Percentiles rank a stretch among this genome's conserved stretches.
phyloP scores from a whole-genome alignment of 2,113 vertebrate species.

The Ammodytes dubius region DNA sequence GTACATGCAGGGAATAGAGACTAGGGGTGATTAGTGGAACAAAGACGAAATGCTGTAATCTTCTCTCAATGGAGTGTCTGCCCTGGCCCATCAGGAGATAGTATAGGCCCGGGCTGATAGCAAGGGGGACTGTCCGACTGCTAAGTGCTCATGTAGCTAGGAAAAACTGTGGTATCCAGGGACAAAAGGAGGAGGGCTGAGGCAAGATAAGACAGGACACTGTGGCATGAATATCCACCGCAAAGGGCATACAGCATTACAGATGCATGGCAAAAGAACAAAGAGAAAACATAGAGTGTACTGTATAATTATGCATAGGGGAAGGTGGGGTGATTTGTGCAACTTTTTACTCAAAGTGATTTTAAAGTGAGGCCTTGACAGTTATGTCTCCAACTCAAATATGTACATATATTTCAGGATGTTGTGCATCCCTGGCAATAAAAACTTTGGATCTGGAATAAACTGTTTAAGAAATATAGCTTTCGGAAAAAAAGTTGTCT shows the following conservation, averaged over 20 bases:
- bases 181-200: slow-evolving; percentile 50
- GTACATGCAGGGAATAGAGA: slow-evolving; percentile 56
- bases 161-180: slow-evolving; percentile 40
- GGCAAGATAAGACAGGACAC: slow-evolving; percentile 49
- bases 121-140: slow-evolving; percentile 10
- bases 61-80: slow-evolving; percentile 61
- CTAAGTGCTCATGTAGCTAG: slow-evolving; percentile 38
- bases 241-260: slow-evolving; percentile 19
- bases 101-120: slow-evolving; percentile 38
- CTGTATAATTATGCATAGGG: slow-evolving; percentile 12
- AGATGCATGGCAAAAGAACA: slow-evolving; percentile 48
- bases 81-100: slow-evolving; percentile 59
- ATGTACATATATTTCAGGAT: no score
- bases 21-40: slow-evolving; percentile 72
- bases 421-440: no score
- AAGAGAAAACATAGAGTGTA: slow-evolving; percentile 26
- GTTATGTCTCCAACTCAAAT: no score
- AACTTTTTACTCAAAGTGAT: no score
- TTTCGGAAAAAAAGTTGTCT: no score
- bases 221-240: slow-evolving; percentile 12
- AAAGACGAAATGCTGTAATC: slow-evolving; percentile 73
- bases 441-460: no score
- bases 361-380: no score
- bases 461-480: no score
- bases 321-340: no score